These are phyloP conservation scores for Xenus cinereus DNA, from an alignment of 2,113 vertebrate genomes.

Conservation along the genomic window DNA sequence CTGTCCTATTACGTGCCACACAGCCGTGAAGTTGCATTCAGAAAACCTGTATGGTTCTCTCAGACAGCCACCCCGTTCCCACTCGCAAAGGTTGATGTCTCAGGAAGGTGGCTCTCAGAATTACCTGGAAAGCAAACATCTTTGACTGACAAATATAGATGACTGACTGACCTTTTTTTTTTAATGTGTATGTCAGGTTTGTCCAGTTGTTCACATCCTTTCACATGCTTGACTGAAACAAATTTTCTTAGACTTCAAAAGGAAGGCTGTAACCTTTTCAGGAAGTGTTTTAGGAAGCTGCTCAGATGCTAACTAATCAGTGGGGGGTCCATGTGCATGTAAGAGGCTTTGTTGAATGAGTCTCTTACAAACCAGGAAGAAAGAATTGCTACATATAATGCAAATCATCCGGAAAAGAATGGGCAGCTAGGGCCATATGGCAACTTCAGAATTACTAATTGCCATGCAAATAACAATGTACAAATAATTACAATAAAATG, in stretches of 20 bases:
- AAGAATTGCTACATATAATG: neutral
- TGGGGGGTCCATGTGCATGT: neutral
- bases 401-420: neutral
- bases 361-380: neutral
- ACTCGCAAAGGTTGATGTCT: neutral
- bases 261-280: neutral
- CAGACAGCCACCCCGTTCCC: neutral
- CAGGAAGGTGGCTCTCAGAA: neutral
- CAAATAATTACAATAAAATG: neutral
- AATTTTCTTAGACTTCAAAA: neutral
- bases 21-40: neutral
- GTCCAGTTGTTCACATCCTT: neutral
- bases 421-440: neutral
- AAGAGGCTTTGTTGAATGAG: neutral
- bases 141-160: neutral
- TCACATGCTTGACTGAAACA: neutral
- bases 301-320: neutral
- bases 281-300: neutral
- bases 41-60: neutral
- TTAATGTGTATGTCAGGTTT: neutral
- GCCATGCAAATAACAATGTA: neutral
- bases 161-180: neutral
- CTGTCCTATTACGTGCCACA: neutral
- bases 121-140: neutral
- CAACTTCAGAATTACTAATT: neutral